These are phyloP conservation scores for Colaptes auratus DNA, from an alignment of 2,113 vertebrate species.

Conservation along the genomic window DNA sequence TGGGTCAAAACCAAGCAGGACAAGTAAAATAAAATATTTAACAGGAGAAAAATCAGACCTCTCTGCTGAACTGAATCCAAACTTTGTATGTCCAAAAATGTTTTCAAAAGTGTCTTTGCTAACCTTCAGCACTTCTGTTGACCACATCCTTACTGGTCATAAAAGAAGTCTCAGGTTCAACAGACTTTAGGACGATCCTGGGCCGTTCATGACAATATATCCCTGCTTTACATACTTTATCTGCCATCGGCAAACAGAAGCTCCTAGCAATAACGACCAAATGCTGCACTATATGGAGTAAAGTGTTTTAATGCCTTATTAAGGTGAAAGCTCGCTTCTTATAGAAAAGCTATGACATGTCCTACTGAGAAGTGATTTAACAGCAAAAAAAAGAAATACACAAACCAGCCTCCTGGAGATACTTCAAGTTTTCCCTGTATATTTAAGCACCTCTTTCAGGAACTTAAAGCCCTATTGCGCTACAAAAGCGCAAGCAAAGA, in stretches of 20 bases:
- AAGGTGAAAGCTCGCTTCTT: accelerated
- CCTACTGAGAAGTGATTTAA: neutral
- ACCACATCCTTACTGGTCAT: neutral
- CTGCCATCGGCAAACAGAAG: neutral
- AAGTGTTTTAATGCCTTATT: neutral
- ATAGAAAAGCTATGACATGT: accelerated
- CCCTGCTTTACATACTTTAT: neutral
- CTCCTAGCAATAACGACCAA: neutral
- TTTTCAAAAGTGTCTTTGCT: neutral
- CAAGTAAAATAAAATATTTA: neutral
- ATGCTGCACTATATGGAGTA: accelerated
- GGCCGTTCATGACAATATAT: accelerated
- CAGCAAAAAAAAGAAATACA: neutral
- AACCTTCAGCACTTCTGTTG: neutral
- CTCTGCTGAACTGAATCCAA: neutral
- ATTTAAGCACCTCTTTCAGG: neutral
- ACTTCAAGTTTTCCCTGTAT: neutral
- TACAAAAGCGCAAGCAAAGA: neutral
- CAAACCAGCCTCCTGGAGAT: neutral
- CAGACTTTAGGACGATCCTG: accelerated
- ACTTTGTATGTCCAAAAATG: neutral
- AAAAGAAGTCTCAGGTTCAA: neutral
- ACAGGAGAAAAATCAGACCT: neutral
- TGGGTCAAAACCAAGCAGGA: neutral
- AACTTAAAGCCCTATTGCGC: neutral